Evolutionary conservation across 2,888 invertebrate species (phyloP).

Genomic region (Cylloceria caligata): DNA sequence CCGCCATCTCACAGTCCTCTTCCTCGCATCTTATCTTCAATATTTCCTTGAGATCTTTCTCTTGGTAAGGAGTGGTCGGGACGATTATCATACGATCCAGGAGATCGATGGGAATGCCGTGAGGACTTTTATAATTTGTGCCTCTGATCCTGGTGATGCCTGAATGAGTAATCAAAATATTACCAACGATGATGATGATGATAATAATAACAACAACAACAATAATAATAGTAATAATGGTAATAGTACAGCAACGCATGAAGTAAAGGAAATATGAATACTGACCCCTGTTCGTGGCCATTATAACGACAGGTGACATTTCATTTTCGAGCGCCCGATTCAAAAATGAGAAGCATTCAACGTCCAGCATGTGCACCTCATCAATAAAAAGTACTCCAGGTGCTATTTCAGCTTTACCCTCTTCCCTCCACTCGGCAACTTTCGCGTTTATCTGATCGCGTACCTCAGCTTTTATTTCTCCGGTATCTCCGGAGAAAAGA

Average conservation of each 20-base stretch:
- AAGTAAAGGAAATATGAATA: neutral
- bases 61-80: slow-evolving; percentile 94
- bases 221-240: no score
- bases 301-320: slow-evolving; percentile 98
- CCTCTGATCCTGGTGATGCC: slow-evolving; percentile 98
- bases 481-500: slow-evolving; percentile 99
- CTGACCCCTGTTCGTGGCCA: slow-evolving; percentile 97
- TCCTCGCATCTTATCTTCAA: slow-evolving; percentile 98
- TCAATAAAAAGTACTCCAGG: slow-evolving; percentile 99
- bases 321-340: slow-evolving; percentile 99
- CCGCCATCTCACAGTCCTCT: slow-evolving; percentile 97
- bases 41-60: slow-evolving; percentile 96
- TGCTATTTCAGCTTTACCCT: slow-evolving; percentile 99
- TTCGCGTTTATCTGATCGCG: slow-evolving; percentile 99
- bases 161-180: slow-evolving; percentile 16
- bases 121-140: slow-evolving; percentile 96
- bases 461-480: slow-evolving; percentile 99
- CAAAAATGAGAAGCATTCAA: slow-evolving; percentile 99
- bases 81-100: slow-evolving; percentile 98
- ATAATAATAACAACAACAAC: no score
- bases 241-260: no score
- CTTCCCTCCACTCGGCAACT: slow-evolving; percentile 99
- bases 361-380: slow-evolving; percentile 99
- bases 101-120: slow-evolving; percentile 98
- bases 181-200: neutral